Base-by-base conservation (phyloP, 2,797 vertebrate genomes). In the Chelon labrosus region DNA sequence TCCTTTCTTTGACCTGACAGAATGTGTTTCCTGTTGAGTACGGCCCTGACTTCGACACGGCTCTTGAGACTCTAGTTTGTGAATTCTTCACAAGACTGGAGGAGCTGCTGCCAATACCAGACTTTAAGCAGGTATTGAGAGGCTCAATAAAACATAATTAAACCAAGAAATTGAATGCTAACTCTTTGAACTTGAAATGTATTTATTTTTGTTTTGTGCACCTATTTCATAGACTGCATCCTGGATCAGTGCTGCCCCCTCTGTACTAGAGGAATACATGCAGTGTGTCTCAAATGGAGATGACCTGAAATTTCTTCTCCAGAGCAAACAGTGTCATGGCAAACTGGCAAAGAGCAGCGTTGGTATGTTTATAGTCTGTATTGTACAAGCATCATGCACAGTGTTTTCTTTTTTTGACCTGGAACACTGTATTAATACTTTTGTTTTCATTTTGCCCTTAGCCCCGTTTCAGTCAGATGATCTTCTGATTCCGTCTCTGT, bases 21-120 rank as follows among this genome's bases (percentile, higher is more conserved):
- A 94, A 93, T 31, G 91, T 93, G 72, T 94, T 94, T 82, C 93
- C 92, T 7, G 89, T 94, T 49, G 92, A 94, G 75, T 94, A 93
- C 0, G 93, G 93, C 7, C 91, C 92, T 0, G 92, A 92, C 80
- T 94, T 94, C 10, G 93, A 94, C 82, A 93, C 91, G 0, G 93
- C 93, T 1, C 88, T 94, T 41, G 92, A 93, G 72, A 93, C 91
- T 17, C 60, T 94, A 10, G 93, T 94, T 62, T 92, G 89, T 84
- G 92, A 94, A 53, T 93, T 94, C 71, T 93, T 94, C 70, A 86
- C 89, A 25, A 82, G 93, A 66, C 77, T 94, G 6, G 93, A 94
- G 67, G 93, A 93, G 81, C 85, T 94, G 53, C 85, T 94, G 44
- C 93, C 93, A 17, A 89, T 94, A 41, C 93, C 93, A 70, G 93